Percentiles rank a stretch among this genome's conserved stretches.
phyloP scores from a whole-genome alignment of 1,140 invertebrate genomes.

The Metaphire vulgaris region DNA sequence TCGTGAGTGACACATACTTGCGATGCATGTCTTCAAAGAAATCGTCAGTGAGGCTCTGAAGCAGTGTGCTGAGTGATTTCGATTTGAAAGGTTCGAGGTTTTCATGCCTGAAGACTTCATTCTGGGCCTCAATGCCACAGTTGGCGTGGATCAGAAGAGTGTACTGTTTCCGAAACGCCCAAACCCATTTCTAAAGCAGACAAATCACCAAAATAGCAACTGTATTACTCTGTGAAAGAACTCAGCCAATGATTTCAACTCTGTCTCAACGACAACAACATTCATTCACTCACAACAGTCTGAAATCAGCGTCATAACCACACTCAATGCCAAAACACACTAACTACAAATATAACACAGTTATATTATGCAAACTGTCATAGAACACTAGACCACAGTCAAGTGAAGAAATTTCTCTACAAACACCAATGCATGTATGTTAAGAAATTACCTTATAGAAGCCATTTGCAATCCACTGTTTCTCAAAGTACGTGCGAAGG shows the following conservation, averaged over 20 bases:
- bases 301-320: too few relatives aligned
- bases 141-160: not conserved
- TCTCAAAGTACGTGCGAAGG: not conserved
- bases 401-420: too few relatives aligned
- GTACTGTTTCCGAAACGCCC: not conserved
- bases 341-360: too few relatives aligned
- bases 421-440: too few relatives aligned
- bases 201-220: not conserved
- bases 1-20: too few relatives aligned
- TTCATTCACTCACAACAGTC: too few relatives aligned
- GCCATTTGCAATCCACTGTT: not conserved
- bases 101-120: not conserved
- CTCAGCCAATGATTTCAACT: too few relatives aligned
- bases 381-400: too few relatives aligned
- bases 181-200: not conserved
- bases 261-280: too few relatives aligned
- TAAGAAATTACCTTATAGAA: not conserved
- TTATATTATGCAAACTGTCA: too few relatives aligned
- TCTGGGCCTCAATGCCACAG: not conserved
- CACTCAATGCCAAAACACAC: too few relatives aligned
- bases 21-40: not conserved
- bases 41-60: not conserved
- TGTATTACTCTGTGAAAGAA: too few relatives aligned
- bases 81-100: not conserved
- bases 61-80: not conserved